Base-by-base conservation (phyloP, 2,113 vertebrate genomes). In the Phodopus roborovskii region DNA sequence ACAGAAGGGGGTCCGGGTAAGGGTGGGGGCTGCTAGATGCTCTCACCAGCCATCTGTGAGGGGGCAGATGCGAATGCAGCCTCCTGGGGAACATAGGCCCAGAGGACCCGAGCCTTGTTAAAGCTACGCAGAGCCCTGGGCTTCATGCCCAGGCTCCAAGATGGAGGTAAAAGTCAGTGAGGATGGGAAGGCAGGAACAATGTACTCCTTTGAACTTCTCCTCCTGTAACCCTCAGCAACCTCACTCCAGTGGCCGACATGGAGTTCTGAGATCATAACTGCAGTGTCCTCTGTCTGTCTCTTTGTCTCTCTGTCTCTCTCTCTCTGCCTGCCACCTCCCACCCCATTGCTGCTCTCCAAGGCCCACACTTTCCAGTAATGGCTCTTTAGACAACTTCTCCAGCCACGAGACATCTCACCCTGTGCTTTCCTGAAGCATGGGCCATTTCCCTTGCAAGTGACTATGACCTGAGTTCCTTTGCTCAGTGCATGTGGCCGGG, bases 31-130 rank as follows among this genome's bases (percentile, higher is more conserved):
- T 2, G 90, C 33, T 75, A 94, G 88, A 88, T 95, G 77, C 39
- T 58, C 83, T 96, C 92, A 97, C 97, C 90, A 96, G 96, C 97
- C 97, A 97, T 98, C 97, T 98, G 97, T 45, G 12, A 20, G 20
- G 91, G 86, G 96, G 97, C 97, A 97, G 95, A 97, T 94, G 96
- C 36, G 13, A 92, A 96, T 50, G 85, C 75, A 97, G 90, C 88
- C 73, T 96, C 95, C 85, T 2, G 0, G 53, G 93, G 93, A 94
- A 88, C 7, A 11, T 0, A 3, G 88, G 83, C 95, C 86, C 77
- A 75, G 92, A 92, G 81, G 96, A 96, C 97, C 88, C 90, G 62
- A 86, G 92, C 70, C 84, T 86, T 60, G 58, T 16, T 5, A 66
- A 78, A 66, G 91, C 42, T 64, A 26, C 0, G 30, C 50, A 58